Evolutionary conservation across 2,888 invertebrate species (phyloP), one percentile per base, ranked within the genome.

Genomic region (Ischnura elegans): DNA sequence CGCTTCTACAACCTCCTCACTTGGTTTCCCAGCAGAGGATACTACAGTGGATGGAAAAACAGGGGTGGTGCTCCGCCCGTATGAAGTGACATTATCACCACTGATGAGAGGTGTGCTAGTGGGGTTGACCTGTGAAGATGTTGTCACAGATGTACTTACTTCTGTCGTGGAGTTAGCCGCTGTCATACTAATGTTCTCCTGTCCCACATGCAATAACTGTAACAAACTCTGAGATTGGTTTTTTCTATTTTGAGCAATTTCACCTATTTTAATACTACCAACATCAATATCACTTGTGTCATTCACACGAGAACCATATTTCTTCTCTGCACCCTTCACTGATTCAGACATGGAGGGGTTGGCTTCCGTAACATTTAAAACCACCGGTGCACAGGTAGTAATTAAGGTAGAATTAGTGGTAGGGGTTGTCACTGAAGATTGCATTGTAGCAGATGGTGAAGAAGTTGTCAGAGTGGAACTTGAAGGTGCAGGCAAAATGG

Each of bases 221-320:
- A 43, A 61, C 43, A 55, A 2, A 61, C 43, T 2, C 45, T 61
- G 10, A 42, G 29, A 61, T 21, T 61, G 61, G 8, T 61, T 51
- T 0, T 55, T 90, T 42, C 55, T 43, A 61, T 90, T 90, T 90
- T 90, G 90, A 90, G 61, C 90, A 90, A 90, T 90, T 90, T 90
- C 42, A 43, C 61, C 51, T 76, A 76, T 13, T 36, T 76, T 36
- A 36, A 29, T 16, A 76, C 76, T 76, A 36, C 36, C 36, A 76
- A 29, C n/a, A 76, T 36, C 90, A 90, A 61, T 90, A 51, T 90
- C 42, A 61, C 61, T 29, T n/a, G 25, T 61, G 21, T 36, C 76
- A 10, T 84, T 85, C 25, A 55, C 93, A 51, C 45, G 13, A 55
- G 46, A 87, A 55, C 46, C 25, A 47, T 42, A 36, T 46, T 43